A percentile compares a stretch with the other conserved stretches of the same genome.
These are phyloP conservation scores for Phrynosoma blainvillii DNA, from an alignment of 2,113 vertebrate species.

Conservation along the genomic window DNA sequence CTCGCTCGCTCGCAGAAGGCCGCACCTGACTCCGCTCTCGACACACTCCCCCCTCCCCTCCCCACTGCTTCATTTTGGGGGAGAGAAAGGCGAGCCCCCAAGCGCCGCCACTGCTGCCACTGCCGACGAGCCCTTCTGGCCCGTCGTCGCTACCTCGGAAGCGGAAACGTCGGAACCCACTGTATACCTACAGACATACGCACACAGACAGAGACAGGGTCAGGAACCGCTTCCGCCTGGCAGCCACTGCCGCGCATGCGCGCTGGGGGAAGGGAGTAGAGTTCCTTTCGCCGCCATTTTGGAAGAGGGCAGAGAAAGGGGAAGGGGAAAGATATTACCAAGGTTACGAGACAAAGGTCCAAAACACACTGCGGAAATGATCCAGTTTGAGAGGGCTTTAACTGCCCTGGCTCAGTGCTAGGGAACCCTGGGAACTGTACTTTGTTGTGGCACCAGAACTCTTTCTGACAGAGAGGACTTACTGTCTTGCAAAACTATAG, in stretches of 20 bases:
- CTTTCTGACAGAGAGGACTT: too few relatives aligned
- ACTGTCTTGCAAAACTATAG: too few relatives aligned
- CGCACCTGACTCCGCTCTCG: slow-evolving; percentile 27
- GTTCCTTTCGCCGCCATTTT: not conserved
- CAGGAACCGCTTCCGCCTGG: not conserved
- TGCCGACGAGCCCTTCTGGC: not conserved
- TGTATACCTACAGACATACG: not conserved
- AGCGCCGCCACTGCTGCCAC: not conserved
- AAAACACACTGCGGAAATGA: too few relatives aligned
- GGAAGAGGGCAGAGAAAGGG: not conserved
- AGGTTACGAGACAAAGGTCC: not conserved
- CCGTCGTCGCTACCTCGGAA: slow-evolving; percentile 23
- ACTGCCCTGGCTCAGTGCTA: too few relatives aligned
- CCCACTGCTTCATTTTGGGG: not conserved
- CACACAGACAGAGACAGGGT: too few relatives aligned
- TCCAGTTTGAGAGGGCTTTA: too few relatives aligned
- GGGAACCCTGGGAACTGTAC: too few relatives aligned
- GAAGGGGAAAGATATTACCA: not conserved
- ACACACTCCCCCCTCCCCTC: not conserved
- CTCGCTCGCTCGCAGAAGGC: not conserved
- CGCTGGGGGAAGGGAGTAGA: fast-evolving
- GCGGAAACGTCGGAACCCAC: slow-evolving; percentile 13
- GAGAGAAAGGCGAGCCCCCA: not conserved
- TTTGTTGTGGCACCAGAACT: too few relatives aligned
- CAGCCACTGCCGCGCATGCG: not conserved